These are phyloP conservation scores for Drosophila pruinosa DNA, from an alignment of 1,140 invertebrate genomes.

Conservation along the genomic window DNA sequence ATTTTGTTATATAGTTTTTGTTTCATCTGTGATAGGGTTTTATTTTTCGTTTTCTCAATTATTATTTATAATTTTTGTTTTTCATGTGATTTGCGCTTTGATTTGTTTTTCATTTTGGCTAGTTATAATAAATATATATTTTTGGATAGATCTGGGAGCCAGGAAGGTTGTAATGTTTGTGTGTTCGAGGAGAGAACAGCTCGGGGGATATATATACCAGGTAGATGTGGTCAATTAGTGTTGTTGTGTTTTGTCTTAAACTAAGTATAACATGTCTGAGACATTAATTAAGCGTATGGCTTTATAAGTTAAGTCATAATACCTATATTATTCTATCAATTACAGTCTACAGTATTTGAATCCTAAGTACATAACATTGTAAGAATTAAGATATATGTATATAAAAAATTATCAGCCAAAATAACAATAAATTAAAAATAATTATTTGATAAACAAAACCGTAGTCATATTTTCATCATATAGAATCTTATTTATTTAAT, in stretches of 20 bases:
- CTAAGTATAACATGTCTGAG: not conserved
- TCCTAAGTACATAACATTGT: too few relatives aligned
- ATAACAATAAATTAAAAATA: too few relatives aligned
- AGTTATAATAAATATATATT: conserved; percentile 36
- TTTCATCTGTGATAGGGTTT: conserved; percentile 19
- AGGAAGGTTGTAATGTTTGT: conserved; percentile 21
- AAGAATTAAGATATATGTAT: too few relatives aligned
- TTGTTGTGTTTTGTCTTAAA: conserved; percentile 10
- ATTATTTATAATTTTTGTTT: conserved; percentile 30
- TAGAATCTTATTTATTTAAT: too few relatives aligned
- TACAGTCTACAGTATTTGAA: not conserved
- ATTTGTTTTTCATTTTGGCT: conserved; percentile 35
- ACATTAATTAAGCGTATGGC: not conserved
- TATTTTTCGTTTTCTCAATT: conserved; percentile 18
- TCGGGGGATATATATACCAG: conserved; percentile 17
- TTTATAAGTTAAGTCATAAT: not conserved
- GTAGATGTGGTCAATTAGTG: conserved; percentile 2
- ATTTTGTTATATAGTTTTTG: conserved; percentile 27
- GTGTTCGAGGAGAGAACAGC: not conserved
- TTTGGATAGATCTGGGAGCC: conserved; percentile 33
- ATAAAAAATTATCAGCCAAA: too few relatives aligned
- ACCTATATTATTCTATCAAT: not conserved
- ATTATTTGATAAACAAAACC: too few relatives aligned
- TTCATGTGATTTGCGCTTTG: conserved; percentile 68
- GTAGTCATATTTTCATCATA: too few relatives aligned